These are phyloP conservation scores for Acleris literana DNA, from an alignment of 2,888 invertebrate genomes.

Conservation along the genomic window DNA sequence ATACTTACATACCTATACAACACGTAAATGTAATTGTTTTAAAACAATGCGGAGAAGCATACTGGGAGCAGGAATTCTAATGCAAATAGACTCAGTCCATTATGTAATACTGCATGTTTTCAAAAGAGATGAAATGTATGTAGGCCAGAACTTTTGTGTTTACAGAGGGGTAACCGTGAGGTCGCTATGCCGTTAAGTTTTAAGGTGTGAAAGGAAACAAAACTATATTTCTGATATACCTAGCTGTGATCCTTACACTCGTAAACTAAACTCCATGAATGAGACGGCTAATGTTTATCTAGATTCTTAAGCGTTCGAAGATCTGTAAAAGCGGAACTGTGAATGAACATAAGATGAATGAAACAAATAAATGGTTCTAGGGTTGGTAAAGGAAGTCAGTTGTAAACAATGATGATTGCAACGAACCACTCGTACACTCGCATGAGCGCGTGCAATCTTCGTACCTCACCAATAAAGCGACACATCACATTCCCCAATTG, in stretches of 20 bases:
- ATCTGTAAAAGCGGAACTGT: neutral
- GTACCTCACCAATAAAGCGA: slow-evolving; percentile 54
- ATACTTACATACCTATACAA: neutral
- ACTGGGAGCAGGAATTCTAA: slow-evolving; percentile 17
- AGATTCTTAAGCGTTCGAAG: neutral
- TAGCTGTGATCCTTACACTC: too few species aligned
- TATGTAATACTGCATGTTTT: slow-evolving; percentile 8
- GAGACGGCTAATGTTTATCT: neutral
- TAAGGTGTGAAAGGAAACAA: too few species aligned
- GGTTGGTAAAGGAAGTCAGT: slow-evolving; percentile 1
- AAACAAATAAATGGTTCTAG: neutral
- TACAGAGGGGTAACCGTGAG: neutral
- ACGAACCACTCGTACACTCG: slow-evolving; percentile 16
- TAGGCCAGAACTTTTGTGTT: neutral
- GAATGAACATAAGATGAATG: neutral
- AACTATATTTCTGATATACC: too few species aligned
- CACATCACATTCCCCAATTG: slow-evolving; percentile 83
- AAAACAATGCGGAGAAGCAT: neutral
- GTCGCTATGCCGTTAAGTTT: too few species aligned
- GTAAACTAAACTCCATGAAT: too few species aligned
- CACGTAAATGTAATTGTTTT: slow-evolving; percentile 10
- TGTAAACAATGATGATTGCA: slow-evolving; percentile 23
- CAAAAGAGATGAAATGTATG: neutral
- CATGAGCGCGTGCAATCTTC: slow-evolving; percentile 24
- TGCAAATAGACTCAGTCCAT: slow-evolving; percentile 26